A percentile compares a stretch with the other conserved stretches of the same genome.
These are phyloP conservation scores for Dryococelus australis DNA, from an alignment of 2,888 invertebrate genomes.

Conservation along the genomic window DNA sequence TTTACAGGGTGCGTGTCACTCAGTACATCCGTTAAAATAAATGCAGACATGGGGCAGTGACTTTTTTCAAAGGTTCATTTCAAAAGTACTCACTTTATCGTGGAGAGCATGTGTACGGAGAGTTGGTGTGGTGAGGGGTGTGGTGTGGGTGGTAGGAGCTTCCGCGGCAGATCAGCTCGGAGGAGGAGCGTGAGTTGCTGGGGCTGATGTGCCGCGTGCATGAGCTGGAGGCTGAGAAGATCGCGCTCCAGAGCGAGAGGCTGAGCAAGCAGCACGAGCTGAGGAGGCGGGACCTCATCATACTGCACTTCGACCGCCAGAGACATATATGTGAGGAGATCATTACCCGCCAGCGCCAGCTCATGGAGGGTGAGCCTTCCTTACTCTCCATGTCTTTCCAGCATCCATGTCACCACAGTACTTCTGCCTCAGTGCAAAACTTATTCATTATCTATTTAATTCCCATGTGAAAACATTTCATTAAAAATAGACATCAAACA, in stretches of 20 bases:
- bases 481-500: too few species aligned
- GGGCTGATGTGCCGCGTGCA: conserved; percentile 90
- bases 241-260: conserved; percentile 87
- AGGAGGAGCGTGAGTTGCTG: conserved; percentile 89
- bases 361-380: conserved; percentile 74
- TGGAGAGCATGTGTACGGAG: too few species aligned
- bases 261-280: conserved; percentile 87
- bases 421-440: too few species aligned
- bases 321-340: conserved; percentile 89
- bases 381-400: too few species aligned
- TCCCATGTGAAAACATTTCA: too few species aligned
- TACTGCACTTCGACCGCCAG: conserved; percentile 84
- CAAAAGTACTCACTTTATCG: too few species aligned
- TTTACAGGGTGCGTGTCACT: too few species aligned
- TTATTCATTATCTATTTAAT: too few species aligned
- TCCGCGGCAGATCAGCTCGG: conserved; percentile 82
- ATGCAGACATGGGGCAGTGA: too few species aligned
- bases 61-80: too few species aligned
- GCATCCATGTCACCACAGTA: too few species aligned
- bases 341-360: conserved; percentile 83
- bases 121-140: background rate
- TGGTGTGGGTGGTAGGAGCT: conserved; percentile 68
- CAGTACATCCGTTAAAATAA: too few species aligned
- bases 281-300: conserved; percentile 80
- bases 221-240: conserved; percentile 92